Conservation (phyloP, 2,888 invertebrate genomes). For the Synergus japonicus region DNA sequence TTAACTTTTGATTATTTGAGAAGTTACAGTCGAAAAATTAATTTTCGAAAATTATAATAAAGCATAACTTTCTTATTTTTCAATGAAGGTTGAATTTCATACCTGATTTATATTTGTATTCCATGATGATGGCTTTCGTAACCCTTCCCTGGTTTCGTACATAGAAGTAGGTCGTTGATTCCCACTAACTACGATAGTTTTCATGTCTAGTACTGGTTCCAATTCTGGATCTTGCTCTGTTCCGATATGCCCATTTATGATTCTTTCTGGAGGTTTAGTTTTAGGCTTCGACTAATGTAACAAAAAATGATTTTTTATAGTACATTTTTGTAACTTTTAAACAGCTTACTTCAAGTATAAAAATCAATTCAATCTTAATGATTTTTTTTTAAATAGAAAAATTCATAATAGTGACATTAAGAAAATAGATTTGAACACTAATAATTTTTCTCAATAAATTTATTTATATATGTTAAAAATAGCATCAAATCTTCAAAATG, state of each 20-base stretch:
- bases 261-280: conserved; percentile 52
- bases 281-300: conserved; percentile 54
- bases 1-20: too few relatives aligned
- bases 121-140: conserved; percentile 78
- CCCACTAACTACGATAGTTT: conserved; percentile 74
- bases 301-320: conserved; percentile 6
- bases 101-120: conserved; percentile 68
- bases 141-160: conserved; percentile 90
- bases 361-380: too few relatives aligned
- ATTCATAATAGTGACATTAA: too few relatives aligned
- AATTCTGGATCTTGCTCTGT: conserved; percentile 77
- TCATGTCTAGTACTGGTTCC: conserved; percentile 79
- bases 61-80: too few relatives aligned
- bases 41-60: too few relatives aligned
- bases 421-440: too few relatives aligned
- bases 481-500: too few relatives aligned
- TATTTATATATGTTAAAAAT: too few relatives aligned
- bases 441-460: too few relatives aligned
- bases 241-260: conserved; percentile 74
- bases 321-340: background rate
- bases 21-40: too few relatives aligned
- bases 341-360: too few relatives aligned
- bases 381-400: too few relatives aligned
- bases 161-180: conserved; percentile 90
- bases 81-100: conserved; percentile 39